Percentiles rank a stretch among this genome's conserved stretches.
Conservation (phyloP, 1,140 invertebrate genomes). For the Camponotus floridanus region DNA sequence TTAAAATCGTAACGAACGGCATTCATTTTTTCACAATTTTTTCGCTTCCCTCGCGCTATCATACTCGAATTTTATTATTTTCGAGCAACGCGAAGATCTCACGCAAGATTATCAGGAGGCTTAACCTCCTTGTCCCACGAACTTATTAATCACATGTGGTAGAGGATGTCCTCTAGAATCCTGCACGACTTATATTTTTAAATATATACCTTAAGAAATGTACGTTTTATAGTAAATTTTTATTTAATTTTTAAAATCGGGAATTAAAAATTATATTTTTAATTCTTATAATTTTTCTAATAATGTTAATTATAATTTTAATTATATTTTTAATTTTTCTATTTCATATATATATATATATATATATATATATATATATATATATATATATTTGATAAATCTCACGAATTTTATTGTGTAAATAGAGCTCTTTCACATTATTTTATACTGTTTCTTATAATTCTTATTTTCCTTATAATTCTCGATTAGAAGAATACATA, state of each 20-base stretch:
- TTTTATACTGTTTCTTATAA: neutral
- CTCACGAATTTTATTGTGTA: neutral
- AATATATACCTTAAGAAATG: neutral
- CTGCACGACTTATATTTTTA: neutral
- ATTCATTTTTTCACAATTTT: neutral
- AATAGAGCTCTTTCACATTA: no score
- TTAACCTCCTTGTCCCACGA: slow-evolving; percentile 61
- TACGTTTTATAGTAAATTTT: neutral
- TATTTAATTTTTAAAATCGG: no score
- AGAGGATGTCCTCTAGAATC: neutral
- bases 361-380: no score
- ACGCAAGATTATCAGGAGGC: slow-evolving; percentile 3
- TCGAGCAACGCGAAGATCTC: neutral
- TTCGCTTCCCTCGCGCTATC: neutral
- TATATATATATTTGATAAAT: neutral
- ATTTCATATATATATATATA: no score
- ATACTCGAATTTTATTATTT: neutral
- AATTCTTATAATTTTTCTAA: no score
- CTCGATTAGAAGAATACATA: neutral
- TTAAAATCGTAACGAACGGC: slow-evolving; percentile 9
- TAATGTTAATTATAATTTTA: no score
- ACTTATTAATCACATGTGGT: slow-evolving; percentile 67
- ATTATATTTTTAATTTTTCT: no score
- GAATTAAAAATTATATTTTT: no score
- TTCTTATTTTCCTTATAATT: neutral